Evolutionary conservation across 2,797 vertebrate species (phyloP).

Genomic region (Myotis planiceps): DNA sequence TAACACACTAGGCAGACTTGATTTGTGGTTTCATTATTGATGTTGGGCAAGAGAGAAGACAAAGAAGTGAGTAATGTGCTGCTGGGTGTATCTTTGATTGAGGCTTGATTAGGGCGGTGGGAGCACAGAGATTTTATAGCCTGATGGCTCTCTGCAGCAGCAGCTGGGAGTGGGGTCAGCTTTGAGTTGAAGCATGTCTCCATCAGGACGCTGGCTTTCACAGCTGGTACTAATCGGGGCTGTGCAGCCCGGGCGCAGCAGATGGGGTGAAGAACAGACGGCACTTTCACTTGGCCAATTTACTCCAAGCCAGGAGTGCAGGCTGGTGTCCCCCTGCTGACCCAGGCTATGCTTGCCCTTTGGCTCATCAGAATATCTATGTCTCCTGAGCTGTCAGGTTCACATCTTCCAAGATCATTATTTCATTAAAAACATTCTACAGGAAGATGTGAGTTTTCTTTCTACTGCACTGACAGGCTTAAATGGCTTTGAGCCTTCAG

Average conservation of each 20-base stretch:
- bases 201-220: not conserved
- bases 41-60: not conserved
- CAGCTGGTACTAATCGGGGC: not conserved
- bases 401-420: slow-evolving; percentile 40
- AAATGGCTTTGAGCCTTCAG: slow-evolving; percentile 21
- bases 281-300: not conserved
- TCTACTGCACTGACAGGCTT: not conserved
- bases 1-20: not conserved
- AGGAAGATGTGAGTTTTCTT: slow-evolving; percentile 27
- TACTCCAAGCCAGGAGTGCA: not conserved
- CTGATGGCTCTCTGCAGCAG: not conserved
- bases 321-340: not conserved
- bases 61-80: not conserved
- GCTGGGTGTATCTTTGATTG: slow-evolving; percentile 50
- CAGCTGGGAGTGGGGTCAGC: not conserved
- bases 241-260: not conserved
- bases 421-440: slow-evolving; percentile 43
- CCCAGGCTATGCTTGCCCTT: not conserved
- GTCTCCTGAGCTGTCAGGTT: slow-evolving; percentile 7
- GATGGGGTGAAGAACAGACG: not conserved
- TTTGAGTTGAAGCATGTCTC: not conserved
- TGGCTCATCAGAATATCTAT: slow-evolving; percentile 45
- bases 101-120: not conserved
- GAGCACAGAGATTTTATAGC: not conserved
- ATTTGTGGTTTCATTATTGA: slow-evolving; percentile 46